A percentile compares a stretch with the other conserved stretches of the same genome.
Conservation (phyloP, 2,113 vertebrate genomes). For the Pangasianodon hypophthalmus region DNA sequence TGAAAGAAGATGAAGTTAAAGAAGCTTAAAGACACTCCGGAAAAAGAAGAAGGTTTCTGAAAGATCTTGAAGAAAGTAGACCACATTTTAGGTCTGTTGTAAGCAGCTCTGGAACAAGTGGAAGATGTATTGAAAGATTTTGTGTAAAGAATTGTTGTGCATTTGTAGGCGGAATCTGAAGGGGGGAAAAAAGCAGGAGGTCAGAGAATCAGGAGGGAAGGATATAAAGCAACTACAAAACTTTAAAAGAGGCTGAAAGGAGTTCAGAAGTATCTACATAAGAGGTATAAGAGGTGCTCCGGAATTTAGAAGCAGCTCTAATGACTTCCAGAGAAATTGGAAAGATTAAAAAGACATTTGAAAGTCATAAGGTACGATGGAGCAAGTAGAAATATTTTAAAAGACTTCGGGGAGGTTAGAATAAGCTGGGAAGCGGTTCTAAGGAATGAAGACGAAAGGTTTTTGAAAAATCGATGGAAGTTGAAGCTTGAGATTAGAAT, state of each 20-base stretch:
- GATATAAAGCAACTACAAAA: neutral
- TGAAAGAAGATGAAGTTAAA: neutral
- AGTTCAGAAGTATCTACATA: neutral
- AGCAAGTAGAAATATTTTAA: neutral
- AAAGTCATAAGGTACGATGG: neutral
- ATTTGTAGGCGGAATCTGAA: neutral
- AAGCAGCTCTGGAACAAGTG: neutral
- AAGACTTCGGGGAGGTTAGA: neutral
- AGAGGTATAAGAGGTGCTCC: neutral
- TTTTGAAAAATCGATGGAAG: neutral
- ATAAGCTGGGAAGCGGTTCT: neutral
- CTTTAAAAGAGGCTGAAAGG: neutral
- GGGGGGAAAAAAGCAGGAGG: neutral
- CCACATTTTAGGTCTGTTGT: neutral
- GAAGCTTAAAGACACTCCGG: neutral
- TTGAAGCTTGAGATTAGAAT: slow-evolving; percentile 1
- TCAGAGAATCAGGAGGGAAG: neutral
- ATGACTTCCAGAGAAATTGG: neutral
- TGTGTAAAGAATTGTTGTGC: neutral
- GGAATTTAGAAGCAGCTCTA: neutral
- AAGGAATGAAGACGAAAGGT: neutral
- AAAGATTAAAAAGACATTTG: slow-evolving; percentile 5
- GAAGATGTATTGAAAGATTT: neutral
- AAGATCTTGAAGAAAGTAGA: neutral
- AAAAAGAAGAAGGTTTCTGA: neutral